Conservation (phyloP, 2,113 vertebrate genomes). For the Scomber colias region DNA sequence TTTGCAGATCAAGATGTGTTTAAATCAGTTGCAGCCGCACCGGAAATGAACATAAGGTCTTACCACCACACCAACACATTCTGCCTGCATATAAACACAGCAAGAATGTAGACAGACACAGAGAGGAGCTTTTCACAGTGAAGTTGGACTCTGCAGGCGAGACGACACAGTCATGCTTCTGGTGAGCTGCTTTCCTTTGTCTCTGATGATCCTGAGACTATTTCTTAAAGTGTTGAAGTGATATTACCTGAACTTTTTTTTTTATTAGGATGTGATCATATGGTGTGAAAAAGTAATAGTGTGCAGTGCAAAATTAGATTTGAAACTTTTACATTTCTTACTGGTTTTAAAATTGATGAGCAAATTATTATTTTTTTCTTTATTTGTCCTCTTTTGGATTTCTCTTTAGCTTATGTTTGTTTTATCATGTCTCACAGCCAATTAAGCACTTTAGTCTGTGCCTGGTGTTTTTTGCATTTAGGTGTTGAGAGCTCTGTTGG, state of each 20-base stretch:
- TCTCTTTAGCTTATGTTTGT: not conserved
- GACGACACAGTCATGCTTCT: conserved; percentile 43
- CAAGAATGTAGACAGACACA: not conserved
- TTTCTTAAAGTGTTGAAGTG: no score
- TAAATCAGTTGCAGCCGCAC: conserved; percentile 33
- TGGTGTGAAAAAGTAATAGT: not conserved
- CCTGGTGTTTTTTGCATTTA: conserved; percentile 22
- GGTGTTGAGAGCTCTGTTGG: conserved; percentile 54
- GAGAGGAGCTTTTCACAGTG: not conserved
- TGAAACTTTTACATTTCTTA: not conserved
- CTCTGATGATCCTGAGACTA: fast-evolving
- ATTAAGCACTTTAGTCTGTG: not conserved
- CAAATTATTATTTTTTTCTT: not conserved
- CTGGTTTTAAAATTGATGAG: not conserved
- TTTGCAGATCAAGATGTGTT: not conserved
- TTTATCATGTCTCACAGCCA: not conserved
- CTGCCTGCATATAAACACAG: conserved; percentile 45
- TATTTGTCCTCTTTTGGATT: not conserved
- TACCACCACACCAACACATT: not conserved
- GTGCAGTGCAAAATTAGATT: no score
- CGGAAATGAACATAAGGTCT: conserved; percentile 25
- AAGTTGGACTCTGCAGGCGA: not conserved
- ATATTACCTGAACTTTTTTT: no score
- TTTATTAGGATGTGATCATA: not conserved
- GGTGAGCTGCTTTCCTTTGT: conserved; percentile 57